A percentile compares a stretch with the other conserved stretches of the same genome.
Evolutionary conservation across 2,888 invertebrate species (phyloP).

Genomic region (Minunthozetes semirufus): DNA sequence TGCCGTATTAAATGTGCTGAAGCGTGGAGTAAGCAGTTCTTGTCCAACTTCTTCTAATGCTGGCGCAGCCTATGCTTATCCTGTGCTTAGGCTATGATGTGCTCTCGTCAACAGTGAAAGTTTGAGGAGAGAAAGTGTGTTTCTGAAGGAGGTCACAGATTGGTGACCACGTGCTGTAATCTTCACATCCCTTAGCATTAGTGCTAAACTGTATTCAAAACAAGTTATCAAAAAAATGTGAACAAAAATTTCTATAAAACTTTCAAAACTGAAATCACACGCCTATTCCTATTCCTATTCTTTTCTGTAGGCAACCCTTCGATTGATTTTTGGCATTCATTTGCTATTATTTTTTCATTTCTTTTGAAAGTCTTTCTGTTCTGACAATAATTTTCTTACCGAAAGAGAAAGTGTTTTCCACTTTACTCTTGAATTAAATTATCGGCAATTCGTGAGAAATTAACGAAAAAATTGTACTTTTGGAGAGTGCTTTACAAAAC

Average conservation of each 20-base stretch:
- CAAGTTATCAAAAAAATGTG: constrained; percentile 1
- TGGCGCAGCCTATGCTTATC: too few relatives aligned
- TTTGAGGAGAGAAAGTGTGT: constrained; percentile 20
- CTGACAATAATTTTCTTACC: neutral
- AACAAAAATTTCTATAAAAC: constrained; percentile 1
- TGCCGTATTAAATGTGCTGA: constrained; percentile 16
- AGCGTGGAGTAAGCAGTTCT: constrained; percentile 19
- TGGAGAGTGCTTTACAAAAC: constrained; percentile 4
- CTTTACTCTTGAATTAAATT: neutral
- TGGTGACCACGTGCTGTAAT: constrained; percentile 23
- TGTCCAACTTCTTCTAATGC: neutral
- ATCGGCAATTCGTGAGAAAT: constrained; percentile 4
- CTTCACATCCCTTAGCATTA: neutral
- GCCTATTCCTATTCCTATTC: constrained; percentile 10
- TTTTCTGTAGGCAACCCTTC: neutral
- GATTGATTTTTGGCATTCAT: constrained; percentile 13
- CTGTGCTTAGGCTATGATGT: neutral
- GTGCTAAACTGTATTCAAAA: constrained; percentile 22
- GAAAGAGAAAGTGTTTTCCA: constrained; percentile 6
- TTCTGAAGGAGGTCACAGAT: constrained; percentile 29
- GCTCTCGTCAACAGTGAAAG: neutral
- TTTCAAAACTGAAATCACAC: constrained; percentile 3
- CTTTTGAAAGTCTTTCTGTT: neutral
- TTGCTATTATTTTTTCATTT: neutral
- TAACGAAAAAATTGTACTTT: neutral